phyloP scores from a whole-genome alignment of 2,888 invertebrate species.

The Leptopilina myrica region DNA sequence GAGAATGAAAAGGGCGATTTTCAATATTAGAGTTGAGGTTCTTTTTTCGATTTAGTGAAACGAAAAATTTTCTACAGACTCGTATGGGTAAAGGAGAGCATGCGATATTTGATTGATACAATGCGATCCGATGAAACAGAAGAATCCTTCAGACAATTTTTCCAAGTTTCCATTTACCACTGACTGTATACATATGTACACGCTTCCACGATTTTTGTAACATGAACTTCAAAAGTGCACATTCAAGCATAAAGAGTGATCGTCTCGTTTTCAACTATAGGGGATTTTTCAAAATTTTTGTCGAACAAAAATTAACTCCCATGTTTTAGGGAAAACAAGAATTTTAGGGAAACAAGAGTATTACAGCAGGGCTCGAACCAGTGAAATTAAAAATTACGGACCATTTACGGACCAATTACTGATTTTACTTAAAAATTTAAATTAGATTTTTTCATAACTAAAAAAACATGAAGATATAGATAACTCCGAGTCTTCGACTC shows the following conservation, averaged over 20 bases:
- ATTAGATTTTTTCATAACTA: too few relatives aligned
- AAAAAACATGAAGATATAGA: too few relatives aligned
- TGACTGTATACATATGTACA: background rate
- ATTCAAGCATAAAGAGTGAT: conserved; percentile 6
- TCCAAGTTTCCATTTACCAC: conserved; percentile 13
- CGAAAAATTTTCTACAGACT: conserved; percentile 32
- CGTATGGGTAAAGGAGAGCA: background rate
- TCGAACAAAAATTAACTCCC: background rate
- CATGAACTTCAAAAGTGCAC: background rate
- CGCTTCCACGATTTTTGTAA: background rate
- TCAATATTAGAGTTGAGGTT: background rate
- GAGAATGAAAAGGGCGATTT: conserved; percentile 19
- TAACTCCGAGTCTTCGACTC: too few relatives aligned
- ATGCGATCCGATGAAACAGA: conserved; percentile 35
- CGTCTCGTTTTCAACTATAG: background rate
- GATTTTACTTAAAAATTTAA: too few relatives aligned
- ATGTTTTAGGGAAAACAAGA: too few relatives aligned
- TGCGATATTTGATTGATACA: conserved; percentile 16
- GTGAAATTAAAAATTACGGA: too few relatives aligned
- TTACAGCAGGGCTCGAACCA: too few relatives aligned
- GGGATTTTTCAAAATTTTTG: background rate
- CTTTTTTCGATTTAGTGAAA: conserved; percentile 20
- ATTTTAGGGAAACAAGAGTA: too few relatives aligned
- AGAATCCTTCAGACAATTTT: conserved; percentile 34
- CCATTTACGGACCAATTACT: too few relatives aligned